Conservation (phyloP, 2,113 vertebrate species). For the Casuarius casuarius region DNA sequence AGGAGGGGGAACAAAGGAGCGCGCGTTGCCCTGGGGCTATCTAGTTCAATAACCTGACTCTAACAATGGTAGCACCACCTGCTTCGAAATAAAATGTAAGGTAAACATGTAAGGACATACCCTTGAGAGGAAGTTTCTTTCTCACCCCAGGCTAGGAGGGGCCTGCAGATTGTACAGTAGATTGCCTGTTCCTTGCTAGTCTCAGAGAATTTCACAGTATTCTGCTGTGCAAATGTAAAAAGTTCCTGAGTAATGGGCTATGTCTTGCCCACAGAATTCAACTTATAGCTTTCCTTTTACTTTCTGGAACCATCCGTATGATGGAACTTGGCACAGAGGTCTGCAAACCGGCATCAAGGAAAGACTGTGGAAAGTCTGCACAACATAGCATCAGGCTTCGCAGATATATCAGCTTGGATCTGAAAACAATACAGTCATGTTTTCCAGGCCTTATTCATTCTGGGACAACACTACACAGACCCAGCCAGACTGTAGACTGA, state of each 20-base stretch:
- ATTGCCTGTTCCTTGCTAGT: neutral
- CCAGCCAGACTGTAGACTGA: neutral
- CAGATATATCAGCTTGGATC: neutral
- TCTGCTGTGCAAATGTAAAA: neutral
- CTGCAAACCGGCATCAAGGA: neutral
- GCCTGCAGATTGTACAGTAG: neutral
- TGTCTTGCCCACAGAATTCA: neutral
- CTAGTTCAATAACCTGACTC: neutral
- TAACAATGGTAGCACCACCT: neutral
- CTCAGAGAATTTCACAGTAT: neutral
- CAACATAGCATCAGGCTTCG: neutral
- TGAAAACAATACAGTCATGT: neutral
- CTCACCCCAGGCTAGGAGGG: neutral
- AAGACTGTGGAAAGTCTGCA: neutral
- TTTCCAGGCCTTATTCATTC: neutral
- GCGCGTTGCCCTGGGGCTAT: neutral
- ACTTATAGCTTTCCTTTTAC: neutral
- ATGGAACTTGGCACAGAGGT: neutral
- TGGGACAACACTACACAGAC: neutral
- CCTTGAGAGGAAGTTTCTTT: slow-evolving; percentile 10
- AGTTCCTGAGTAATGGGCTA: neutral
- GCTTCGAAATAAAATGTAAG: slow-evolving; percentile 6
- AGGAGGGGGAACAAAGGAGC: neutral
- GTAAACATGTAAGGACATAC: neutral
- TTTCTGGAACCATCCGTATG: neutral